phyloP scores from a whole-genome alignment of 2,113 vertebrate genomes.

The Pelmatolapia mariae region DNA sequence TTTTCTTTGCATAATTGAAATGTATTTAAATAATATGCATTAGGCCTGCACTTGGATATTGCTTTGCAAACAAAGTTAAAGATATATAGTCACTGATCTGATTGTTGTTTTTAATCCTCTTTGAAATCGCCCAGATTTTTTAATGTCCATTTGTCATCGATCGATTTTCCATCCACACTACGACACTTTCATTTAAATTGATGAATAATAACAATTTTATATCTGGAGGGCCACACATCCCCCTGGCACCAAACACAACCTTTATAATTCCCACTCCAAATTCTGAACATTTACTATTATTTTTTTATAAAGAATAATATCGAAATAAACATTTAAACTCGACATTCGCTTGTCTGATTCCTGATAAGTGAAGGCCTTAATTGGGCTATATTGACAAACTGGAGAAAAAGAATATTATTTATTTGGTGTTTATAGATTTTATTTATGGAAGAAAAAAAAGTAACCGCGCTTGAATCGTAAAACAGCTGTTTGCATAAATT shows the following conservation, averaged over 20 bases:
- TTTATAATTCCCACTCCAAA: fast-evolving
- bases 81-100: not conserved
- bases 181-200: slow-evolving; percentile 21
- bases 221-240: not conserved
- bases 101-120: not conserved
- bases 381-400: fast-evolving
- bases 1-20: not conserved
- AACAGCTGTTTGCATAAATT: not conserved
- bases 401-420: not conserved
- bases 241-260: not conserved
- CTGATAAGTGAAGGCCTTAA: not conserved
- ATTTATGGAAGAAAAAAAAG: not conserved
- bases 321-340: not conserved
- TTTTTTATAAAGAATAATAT: not conserved
- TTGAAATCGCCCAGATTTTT: not conserved
- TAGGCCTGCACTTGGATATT: not conserved
- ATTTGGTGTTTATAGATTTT: not conserved
- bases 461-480: not conserved
- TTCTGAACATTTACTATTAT: not conserved
- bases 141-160: slow-evolving; percentile 17
- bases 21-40: not conserved
- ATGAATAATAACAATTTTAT: slow-evolving; percentile 33
- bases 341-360: not conserved
- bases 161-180: slow-evolving; percentile 30
- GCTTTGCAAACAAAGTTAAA: not conserved